Evolutionary conservation across 2,113 vertebrate species (phyloP), one percentile per base, ranked within the genome.

Genomic region (Colius striatus): DNA sequence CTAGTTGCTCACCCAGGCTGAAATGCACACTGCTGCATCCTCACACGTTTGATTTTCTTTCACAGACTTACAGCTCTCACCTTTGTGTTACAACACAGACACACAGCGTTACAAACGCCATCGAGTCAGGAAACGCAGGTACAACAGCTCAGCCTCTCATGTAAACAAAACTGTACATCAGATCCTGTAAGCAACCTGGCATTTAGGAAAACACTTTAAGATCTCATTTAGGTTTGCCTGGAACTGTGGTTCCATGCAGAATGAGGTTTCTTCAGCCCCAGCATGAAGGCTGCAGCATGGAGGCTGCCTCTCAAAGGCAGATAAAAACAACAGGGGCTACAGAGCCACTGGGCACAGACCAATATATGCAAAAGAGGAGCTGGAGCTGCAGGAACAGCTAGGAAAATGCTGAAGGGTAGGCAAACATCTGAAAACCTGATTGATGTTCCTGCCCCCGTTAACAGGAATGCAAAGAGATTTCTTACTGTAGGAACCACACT

Each of bases 81-180:
- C 53, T 72, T 84, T 1, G 1, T 48, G 36, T 47, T 81, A 51
- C 30, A 30, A 53, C 45, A 57, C 10, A 75, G 78, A 18, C 29
- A 45, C n/a, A 47, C 8, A 5, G 16, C 58, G 27, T 36, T 74
- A 41, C 55, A 76, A 94, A 88, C 6, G 30, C 54, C 62, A 41
- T 25, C 26, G 12, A 55, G 62, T n/a, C 63, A 41, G 51, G 68
- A 80, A 90, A 87, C 5, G 38, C 63, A 84, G 61, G 45, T 68
- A 43, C 32, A 72, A 38, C 36, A 78, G 36, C 62, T 57, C 62
- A 72, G 19, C 51, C 36, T 62, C 45, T 41, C 32, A 1, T 1
- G 20, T 32, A 76, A 81, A 87, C 13, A 78, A 41, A 36, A 50
- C 66, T 82, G 47, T 34, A 73, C 57, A 91, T 58, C 81, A 91